Evolutionary conservation across 2,113 vertebrate species (phyloP).

Genomic region (Chionomys nivalis): DNA sequence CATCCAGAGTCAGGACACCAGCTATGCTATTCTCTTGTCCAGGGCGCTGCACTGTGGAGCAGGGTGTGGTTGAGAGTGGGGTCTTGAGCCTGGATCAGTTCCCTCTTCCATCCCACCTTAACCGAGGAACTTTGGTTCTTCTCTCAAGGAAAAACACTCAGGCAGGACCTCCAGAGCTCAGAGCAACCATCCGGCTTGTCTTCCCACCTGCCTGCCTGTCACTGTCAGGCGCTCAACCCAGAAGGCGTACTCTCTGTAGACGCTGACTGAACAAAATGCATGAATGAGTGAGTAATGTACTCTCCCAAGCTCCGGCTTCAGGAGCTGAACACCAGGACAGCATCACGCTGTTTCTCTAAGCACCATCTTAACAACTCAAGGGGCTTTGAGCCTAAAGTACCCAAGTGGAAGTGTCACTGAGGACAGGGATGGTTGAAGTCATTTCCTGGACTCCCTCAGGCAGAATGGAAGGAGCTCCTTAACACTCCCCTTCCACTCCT

Average conservation of each 20-base stretch:
- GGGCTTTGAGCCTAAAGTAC: not conserved
- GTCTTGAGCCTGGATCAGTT: not conserved
- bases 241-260: accelerated
- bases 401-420: not conserved
- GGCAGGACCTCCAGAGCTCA: not conserved
- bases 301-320: not conserved
- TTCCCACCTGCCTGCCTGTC: not conserved
- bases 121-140: not conserved
- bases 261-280: not conserved
- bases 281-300: not conserved
- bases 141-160: not conserved
- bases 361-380: not conserved
- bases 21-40: not conserved
- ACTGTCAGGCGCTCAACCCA: not conserved
- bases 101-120: constrained; percentile 7
- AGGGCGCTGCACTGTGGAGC: not conserved
- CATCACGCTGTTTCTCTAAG: not conserved
- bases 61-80: not conserved
- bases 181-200: no score
- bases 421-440: not conserved
- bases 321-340: not conserved
- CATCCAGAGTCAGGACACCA: not conserved
- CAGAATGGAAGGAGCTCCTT: not conserved
- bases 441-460: not conserved
- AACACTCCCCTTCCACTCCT: not conserved